Conservation (phyloP, 2,113 vertebrate genomes). For the Platanista minor region DNA sequence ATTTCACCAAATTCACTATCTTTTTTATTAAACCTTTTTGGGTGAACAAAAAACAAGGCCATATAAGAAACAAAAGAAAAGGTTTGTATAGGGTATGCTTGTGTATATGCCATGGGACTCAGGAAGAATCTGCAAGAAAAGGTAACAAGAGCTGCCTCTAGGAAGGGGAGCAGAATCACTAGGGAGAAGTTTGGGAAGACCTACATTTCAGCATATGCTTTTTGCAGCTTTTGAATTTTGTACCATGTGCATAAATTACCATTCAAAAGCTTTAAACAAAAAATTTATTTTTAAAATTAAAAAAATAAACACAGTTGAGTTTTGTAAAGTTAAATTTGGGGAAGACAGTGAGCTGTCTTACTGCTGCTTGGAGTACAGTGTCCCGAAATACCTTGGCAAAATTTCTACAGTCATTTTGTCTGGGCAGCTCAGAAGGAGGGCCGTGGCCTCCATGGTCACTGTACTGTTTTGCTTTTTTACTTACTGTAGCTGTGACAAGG, state of each 20-base stretch:
- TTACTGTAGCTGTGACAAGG: neutral
- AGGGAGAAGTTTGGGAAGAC: neutral
- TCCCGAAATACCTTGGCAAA: neutral
- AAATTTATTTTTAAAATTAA: neutral
- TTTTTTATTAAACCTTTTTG: neutral
- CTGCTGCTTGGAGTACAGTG: neutral
- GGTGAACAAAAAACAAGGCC: neutral
- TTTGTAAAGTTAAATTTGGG: neutral
- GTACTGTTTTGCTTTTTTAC: neutral
- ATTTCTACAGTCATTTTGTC: neutral
- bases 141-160: neutral
- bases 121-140: neutral
- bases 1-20: neutral
- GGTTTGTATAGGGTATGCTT: neutral
- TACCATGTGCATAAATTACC: neutral
- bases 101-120: neutral
- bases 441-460: rapidly evolving
- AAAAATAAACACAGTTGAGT: neutral
- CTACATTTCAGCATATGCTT: neutral
- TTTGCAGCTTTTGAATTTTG: neutral
- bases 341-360: neutral
- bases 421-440: neutral
- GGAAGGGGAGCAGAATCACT: neutral
- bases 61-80: neutral
- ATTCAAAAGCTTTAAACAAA: neutral